Evolutionary conservation across 2,888 invertebrate species (phyloP), one percentile per base, ranked within the genome.

Genomic region (Drosophila emarginata): DNA sequence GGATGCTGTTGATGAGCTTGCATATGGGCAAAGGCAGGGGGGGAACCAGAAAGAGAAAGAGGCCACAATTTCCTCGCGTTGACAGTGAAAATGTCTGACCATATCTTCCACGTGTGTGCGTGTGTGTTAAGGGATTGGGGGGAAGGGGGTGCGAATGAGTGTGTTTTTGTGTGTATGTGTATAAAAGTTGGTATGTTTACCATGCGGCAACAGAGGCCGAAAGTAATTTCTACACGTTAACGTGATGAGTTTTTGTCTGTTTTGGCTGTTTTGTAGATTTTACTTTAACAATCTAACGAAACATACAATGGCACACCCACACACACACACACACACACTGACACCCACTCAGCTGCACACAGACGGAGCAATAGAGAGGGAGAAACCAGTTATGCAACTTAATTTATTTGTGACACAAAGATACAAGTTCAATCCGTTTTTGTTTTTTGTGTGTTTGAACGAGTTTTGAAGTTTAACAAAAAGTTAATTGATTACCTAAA

Each of bases 1-100:
- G 66, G 73, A 21, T 39, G 59, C 66, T 69, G 83, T 77, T 86
- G 80, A 77, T 75, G 80, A 70, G 61, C 67, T 58, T 66, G 69
- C 76, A 57, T 64, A 61, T 64, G 39, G 39, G 62, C 52, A 26
- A 40, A 15, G 45, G 62, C 11, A 15, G 40, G n/a, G 53, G 28
- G 40, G 28, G 37, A 5, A 18, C 32, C 28, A 15, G 36, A 39
- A 15, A 28, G 56, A 15, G 50, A 51, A 21, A 26, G 39, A 52
- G 39, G 32, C 51, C 39, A 26, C 72, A 51, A 28, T 57, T 32
- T 53, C 64, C 57, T 65, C 59, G 69, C 77, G 77, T 74, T 79
- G 79, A 77, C 79, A 79, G 80, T 74, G 70, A 70, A 79, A 79
- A 78, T 64, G 74, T 78, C 71, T 63, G 67, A 63, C 75, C 67